phyloP scores from a whole-genome alignment of 2,888 invertebrate species.

The Molanna angustata region DNA sequence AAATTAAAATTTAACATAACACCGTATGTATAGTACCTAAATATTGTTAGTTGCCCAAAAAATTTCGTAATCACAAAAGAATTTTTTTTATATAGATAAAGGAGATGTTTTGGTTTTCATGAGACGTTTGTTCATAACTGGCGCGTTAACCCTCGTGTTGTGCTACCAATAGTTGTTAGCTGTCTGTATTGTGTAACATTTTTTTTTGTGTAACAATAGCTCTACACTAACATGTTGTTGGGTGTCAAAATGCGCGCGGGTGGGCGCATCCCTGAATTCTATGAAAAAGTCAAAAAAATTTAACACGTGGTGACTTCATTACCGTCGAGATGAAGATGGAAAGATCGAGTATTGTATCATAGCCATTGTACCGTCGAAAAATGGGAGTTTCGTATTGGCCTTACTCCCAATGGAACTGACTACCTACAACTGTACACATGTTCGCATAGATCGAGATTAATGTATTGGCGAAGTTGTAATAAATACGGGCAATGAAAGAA shows the following conservation, averaged over 20 bases:
- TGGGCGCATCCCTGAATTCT: constrained; percentile 13
- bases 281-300: constrained; percentile 17
- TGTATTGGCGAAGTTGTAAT: constrained; percentile 17
- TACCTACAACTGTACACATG: no score
- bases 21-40: no score
- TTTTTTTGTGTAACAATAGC: not conserved
- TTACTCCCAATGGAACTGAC: no score
- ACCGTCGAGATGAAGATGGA: constrained; percentile 16
- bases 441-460: constrained; percentile 28
- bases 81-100: no score
- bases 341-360: constrained; percentile 9
- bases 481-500: constrained; percentile 15
- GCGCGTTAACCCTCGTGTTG: no score
- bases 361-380: constrained; percentile 7
- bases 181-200: no score
- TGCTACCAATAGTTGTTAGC: no score
- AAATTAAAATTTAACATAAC: no score
- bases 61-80: no score
- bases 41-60: no score
- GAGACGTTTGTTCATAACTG: no score
- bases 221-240: constrained; percentile 6
- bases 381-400: constrained; percentile 5
- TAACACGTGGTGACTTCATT: constrained; percentile 26
- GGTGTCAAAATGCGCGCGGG: constrained; percentile 18
- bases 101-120: no score